phyloP scores from a whole-genome alignment of 2,113 vertebrate species.

The Cochlearius cochlearius region DNA sequence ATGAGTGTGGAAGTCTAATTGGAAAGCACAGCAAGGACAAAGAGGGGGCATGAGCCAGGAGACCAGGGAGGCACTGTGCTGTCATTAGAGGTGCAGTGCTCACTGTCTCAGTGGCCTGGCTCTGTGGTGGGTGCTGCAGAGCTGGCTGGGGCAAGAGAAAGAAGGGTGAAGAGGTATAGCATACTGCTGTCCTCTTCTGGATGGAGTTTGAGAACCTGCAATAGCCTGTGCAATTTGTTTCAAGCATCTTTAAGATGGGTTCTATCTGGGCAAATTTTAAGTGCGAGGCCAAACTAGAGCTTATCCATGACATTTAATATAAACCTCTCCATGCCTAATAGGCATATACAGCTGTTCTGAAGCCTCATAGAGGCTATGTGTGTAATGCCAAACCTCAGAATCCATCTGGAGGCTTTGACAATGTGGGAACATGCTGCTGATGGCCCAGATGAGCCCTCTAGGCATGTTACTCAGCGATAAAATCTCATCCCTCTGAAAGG shows the following conservation, averaged over 20 bases:
- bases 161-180: neutral
- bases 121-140: neutral
- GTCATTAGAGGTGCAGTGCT: neutral
- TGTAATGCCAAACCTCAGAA: neutral
- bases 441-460: neutral
- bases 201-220: neutral
- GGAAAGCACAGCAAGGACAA: neutral
- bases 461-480: neutral
- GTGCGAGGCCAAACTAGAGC: neutral
- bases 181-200: neutral
- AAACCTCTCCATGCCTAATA: fast-evolving
- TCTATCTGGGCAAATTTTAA: neutral
- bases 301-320: fast-evolving
- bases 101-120: neutral
- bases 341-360: neutral
- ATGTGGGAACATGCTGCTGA: neutral
- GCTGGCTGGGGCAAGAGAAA: neutral
- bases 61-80: neutral
- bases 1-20: neutral
- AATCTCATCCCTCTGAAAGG: neutral
- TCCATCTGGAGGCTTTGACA: neutral
- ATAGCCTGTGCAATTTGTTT: neutral
- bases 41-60: no score
- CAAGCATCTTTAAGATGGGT: neutral
- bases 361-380: neutral